Evolutionary conservation across 2,113 vertebrate genomes (phyloP).

Genomic region (Sula dactylatra): DNA sequence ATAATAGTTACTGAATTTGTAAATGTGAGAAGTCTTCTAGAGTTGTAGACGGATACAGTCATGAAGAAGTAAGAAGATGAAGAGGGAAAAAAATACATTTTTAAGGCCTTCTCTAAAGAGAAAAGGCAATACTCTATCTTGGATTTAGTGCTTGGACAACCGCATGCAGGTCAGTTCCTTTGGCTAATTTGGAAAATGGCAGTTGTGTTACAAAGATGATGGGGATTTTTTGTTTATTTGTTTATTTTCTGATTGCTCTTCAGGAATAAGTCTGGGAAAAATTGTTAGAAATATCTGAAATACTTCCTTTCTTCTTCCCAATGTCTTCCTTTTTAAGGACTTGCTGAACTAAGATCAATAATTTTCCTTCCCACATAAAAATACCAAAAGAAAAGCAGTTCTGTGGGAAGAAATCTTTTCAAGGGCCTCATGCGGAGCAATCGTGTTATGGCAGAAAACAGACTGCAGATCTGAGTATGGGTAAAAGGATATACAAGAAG

Average conservation of each 20-base stretch:
- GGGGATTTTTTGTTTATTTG: neutral
- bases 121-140: neutral
- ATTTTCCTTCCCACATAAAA: neutral
- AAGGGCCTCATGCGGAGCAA: neutral
- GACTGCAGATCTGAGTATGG: neutral
- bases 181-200: neutral
- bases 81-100: neutral
- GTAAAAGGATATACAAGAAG: neutral
- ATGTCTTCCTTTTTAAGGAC: neutral
- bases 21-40: neutral
- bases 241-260: neutral
- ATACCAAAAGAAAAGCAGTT: neutral
- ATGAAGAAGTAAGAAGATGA: neutral
- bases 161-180: neutral
- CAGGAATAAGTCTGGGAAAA: neutral
- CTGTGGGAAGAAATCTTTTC: neutral
- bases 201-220: accelerated
- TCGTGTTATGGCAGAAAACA: neutral
- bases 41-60: neutral
- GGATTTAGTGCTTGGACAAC: neutral
- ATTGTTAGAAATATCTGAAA: neutral
- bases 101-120: neutral
- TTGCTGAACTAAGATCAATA: neutral
- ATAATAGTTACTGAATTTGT: neutral
- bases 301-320: neutral